Base-by-base conservation (phyloP, 2,113 vertebrate species). In the Ia io region DNA sequence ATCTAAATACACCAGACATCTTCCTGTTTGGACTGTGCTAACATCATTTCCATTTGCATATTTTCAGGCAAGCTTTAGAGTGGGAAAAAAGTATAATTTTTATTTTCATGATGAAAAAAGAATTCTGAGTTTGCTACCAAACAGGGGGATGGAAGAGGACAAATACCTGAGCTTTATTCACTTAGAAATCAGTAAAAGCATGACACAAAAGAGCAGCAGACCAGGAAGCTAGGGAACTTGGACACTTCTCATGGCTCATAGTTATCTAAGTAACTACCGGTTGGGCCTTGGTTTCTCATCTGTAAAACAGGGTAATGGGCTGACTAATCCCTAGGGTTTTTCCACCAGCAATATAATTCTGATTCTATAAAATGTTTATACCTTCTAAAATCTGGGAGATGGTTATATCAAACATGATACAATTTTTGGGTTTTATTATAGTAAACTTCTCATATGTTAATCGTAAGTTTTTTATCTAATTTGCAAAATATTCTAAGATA, bases 41-140 rank as follows among this genome's bases (percentile, higher is more conserved):
- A 95, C 70, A 96, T 86, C 14, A 95, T 94, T 96, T 96, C 88
- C 84, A 96, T 90, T 90, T 93, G 47, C 53, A 95, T 88, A 96
- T 92, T 53, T 83, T 78, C 14, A 80, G 25, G 69, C 12, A 90
- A 95, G 23, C 23, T 95, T 93, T 82, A 79, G 63, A 40, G 20
- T 7, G 25, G 13, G 88, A 28, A 23, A 73, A 69, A 30, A 74
- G 10, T n/a, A 51, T 17, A 70, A 70, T 44, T 95, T 93, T 94
- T 12, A 77, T 61, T 96, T 96, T 82, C 53, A 28, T 47, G 20
- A 71, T 32, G n/a, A 73, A 61, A 89, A 89, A 79, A 35, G 25
- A 90, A 95, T 71, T 83, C 40, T 73, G 61, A 94, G 5, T 94
- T 91, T 88, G 20, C 16, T 76, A 90, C 65, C 17, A 22, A 78